Conservation (phyloP, 2,888 invertebrate genomes). For the Sthenelais limicola region DNA sequence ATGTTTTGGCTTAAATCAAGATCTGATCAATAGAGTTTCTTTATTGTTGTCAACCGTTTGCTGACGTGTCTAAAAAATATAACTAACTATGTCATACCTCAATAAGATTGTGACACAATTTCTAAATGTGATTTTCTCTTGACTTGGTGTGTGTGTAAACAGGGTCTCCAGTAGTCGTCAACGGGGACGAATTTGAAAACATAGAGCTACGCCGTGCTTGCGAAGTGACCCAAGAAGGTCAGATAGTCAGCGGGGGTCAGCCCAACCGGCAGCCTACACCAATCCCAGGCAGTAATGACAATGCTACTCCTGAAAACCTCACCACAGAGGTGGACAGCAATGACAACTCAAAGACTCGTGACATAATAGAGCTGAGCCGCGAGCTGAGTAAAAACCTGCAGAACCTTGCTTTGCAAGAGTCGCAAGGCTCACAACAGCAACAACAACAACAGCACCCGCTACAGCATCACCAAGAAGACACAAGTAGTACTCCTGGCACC, state of each 20-base stretch:
- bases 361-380: constrained; percentile 32
- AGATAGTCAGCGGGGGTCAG: constrained; percentile 9
- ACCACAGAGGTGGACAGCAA: constrained; percentile 36
- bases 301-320: constrained; percentile 9
- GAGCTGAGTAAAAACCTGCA: constrained; percentile 37
- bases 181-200: constrained; percentile 72
- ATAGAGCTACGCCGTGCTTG: constrained; percentile 58
- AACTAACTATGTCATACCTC: too few relatives aligned
- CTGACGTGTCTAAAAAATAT: too few relatives aligned
- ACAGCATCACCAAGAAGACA: constrained; percentile 32
- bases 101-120: too few relatives aligned
- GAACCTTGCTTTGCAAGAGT: constrained; percentile 31
- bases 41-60: too few relatives aligned
- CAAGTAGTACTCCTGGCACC: constrained; percentile 1
- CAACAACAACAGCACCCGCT: background rate
- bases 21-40: too few relatives aligned
- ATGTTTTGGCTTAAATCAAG: too few relatives aligned
- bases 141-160: constrained; percentile 16
- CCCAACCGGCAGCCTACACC: constrained; percentile 31
- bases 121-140: too few relatives aligned
- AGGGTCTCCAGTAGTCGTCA: constrained; percentile 71
- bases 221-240: constrained; percentile 30
- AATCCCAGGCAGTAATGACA: constrained; percentile 9
- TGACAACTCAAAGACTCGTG: constrained; percentile 36
- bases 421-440: constrained; percentile 39